A percentile compares a stretch with the other conserved stretches of the same genome.
These are phyloP conservation scores for Nomada flava DNA, from an alignment of 2,888 invertebrate genomes.

Conservation along the genomic window DNA sequence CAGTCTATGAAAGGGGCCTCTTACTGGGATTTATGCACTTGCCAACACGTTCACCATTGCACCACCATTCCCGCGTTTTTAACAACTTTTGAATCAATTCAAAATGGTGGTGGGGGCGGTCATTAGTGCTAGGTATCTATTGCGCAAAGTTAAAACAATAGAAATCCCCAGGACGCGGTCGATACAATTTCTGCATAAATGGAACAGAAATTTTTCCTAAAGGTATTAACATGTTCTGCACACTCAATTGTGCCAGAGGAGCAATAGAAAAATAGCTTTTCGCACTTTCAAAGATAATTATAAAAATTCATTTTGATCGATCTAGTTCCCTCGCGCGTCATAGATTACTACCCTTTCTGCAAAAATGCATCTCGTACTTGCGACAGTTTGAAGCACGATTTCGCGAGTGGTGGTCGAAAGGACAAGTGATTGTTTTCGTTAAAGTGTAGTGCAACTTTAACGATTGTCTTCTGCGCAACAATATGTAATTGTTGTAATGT, in stretches of 20 bases:
- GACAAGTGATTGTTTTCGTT: slow-evolving; percentile 2
- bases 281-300: not conserved
- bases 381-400: too few relatives aligned
- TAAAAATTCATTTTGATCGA: not conserved
- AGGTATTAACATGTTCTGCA: not conserved
- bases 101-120: not conserved
- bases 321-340: not conserved
- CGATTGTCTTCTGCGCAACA: slow-evolving; percentile 28
- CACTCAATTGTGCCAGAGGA: not conserved
- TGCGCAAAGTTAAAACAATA: not conserved
- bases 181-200: not conserved
- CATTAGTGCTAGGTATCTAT: not conserved
- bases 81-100: not conserved
- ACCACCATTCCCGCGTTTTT: not conserved
- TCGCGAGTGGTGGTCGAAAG: not conserved
- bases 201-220: not conserved
- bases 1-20: slow-evolving; percentile 63
- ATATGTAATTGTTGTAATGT: slow-evolving; percentile 2
- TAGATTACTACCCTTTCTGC: not conserved
- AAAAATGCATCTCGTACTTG: not conserved
- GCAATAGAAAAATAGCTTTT: not conserved
- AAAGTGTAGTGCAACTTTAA: slow-evolving; percentile 23
- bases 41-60: not conserved
- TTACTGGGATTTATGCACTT: slow-evolving; percentile 8
- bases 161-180: slow-evolving; percentile 1